phyloP scores from a whole-genome alignment of 2,888 invertebrate species.

The Steinernema hermaphroditum region DNA sequence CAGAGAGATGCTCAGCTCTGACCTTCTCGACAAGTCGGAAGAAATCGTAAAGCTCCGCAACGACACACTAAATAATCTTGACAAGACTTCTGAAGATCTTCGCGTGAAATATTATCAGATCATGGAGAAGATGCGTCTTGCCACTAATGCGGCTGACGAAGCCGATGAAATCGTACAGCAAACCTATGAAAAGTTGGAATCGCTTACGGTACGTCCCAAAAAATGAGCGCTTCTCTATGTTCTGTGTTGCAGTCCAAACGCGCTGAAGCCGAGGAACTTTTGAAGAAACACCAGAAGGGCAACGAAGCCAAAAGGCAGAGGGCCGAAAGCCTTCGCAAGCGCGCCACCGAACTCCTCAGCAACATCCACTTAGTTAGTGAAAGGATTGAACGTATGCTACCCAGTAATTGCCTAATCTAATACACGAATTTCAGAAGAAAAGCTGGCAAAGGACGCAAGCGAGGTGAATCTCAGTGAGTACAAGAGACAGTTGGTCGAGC shows the following conservation, averaged over 20 bases:
- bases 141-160: slow-evolving; percentile 2
- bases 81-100: slow-evolving; percentile 16
- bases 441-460: slow-evolving; percentile 9
- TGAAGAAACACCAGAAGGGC: slow-evolving; percentile 56
- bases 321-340: slow-evolving; percentile 54
- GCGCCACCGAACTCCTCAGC: slow-evolving; percentile 59
- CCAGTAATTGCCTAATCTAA: too few species aligned
- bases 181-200: slow-evolving; percentile 16
- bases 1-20: slow-evolving; percentile 74
- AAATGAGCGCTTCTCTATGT: neutral
- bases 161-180: neutral
- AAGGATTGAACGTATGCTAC: slow-evolving; percentile 54
- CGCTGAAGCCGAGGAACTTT: slow-evolving; percentile 50
- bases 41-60: neutral
- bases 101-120: slow-evolving; percentile 25
- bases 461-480: slow-evolving; percentile 23
- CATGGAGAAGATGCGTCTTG: slow-evolving; percentile 11
- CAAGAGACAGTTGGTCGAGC: neutral
- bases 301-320: slow-evolving; percentile 60
- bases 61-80: neutral
- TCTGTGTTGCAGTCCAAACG: slow-evolving; percentile 55
- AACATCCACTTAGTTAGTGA: slow-evolving; percentile 57
- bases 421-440: slow-evolving; percentile 8
- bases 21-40: slow-evolving; percentile 29
- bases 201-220: slow-evolving; percentile 13